These are phyloP conservation scores for Peromyscus polionotus DNA, from an alignment of 2,113 vertebrate species.

Conservation along the genomic window DNA sequence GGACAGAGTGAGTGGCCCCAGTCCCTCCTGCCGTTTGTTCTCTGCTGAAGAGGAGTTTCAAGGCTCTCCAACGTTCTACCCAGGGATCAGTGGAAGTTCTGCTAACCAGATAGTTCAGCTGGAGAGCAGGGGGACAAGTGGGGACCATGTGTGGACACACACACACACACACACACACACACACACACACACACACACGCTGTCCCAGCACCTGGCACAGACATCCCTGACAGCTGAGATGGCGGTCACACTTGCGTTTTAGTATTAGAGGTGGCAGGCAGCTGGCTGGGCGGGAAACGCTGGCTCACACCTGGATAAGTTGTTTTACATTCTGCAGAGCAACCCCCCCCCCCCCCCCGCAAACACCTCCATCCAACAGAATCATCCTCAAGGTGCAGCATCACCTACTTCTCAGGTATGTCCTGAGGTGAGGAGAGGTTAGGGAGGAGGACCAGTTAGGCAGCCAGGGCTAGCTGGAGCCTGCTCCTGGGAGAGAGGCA, in stretches of 20 bases:
- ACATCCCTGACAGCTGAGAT: fast-evolving
- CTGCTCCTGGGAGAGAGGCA: neutral
- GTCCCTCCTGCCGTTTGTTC: fast-evolving
- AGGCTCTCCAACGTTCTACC: fast-evolving
- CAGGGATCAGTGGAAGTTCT: fast-evolving
- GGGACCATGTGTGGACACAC: fast-evolving
- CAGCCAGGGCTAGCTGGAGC: neutral
- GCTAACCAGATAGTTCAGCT: neutral
- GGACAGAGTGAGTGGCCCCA: neutral
- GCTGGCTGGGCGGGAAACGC: fast-evolving
- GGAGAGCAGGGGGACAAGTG: neutral
- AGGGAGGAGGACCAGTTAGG: fast-evolving
- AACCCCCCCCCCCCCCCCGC: too few species aligned
- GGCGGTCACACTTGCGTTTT: fast-evolving
- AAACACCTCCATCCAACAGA: fast-evolving
- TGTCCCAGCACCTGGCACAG: neutral
- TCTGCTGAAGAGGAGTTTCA: neutral
- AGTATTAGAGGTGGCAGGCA: fast-evolving
- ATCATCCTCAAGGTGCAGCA: fast-evolving
- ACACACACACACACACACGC: neutral
- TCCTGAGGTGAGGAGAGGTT: neutral
- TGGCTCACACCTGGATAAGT: fast-evolving
- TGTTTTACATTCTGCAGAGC: neutral
- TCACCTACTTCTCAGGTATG: neutral
- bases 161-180: neutral